These are phyloP conservation scores for Ramphastos sulfuratus DNA, from an alignment of 2,113 vertebrate genomes.

Conservation along the genomic window DNA sequence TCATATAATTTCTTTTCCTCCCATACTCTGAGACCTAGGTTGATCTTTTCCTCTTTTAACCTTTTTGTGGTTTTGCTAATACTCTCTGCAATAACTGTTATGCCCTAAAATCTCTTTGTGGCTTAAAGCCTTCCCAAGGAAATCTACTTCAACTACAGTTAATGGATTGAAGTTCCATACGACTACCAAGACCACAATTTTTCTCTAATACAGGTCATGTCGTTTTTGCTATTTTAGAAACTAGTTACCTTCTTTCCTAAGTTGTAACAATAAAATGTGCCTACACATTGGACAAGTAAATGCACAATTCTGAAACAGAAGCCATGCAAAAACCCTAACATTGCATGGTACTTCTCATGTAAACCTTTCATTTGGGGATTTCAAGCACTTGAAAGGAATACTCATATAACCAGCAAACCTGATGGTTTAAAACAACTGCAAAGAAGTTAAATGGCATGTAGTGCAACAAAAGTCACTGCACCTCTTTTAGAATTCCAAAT, in stretches of 20 bases:
- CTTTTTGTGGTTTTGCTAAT: neutral
- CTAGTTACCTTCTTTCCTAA: neutral
- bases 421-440: neutral
- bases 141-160: neutral
- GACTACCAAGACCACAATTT: neutral
- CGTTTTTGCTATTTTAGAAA: neutral
- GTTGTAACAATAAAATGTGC: neutral
- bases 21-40: fast-evolving
- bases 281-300: neutral
- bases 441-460: neutral
- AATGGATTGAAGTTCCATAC: neutral
- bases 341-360: neutral
- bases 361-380: neutral
- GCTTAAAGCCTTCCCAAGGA: neutral
- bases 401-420: neutral
- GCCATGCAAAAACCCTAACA: neutral
- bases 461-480: slow-evolving; percentile 16
- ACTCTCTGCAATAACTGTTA: neutral
- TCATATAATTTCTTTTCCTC: neutral
- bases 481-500: slow-evolving; percentile 82
- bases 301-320: neutral
- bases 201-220: neutral
- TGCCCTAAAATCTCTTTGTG: neutral
- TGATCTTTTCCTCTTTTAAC: neutral
- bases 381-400: neutral